A percentile compares a stretch with the other conserved stretches of the same genome.
Evolutionary conservation across 2,797 vertebrate genomes (phyloP).

Genomic region (Smutsia gigantea): DNA sequence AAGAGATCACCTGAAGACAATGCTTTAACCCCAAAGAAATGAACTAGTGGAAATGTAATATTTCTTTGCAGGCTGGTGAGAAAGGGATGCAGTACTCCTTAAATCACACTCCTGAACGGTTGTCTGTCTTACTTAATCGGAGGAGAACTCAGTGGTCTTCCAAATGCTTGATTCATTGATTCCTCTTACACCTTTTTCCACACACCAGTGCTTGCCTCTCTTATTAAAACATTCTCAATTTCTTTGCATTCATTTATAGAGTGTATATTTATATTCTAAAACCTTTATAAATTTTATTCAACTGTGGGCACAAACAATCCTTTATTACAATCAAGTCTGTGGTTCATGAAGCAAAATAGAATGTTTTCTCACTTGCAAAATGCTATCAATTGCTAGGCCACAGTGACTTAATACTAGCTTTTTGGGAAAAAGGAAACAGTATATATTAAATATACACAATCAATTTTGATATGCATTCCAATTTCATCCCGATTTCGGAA

Average conservation of each 20-base stretch:
- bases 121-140: constrained; percentile 31
- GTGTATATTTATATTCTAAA: background rate
- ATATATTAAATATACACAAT: background rate
- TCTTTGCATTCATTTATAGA: constrained; percentile 12
- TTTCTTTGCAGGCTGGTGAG: background rate
- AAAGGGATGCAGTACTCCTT: background rate
- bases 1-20: background rate
- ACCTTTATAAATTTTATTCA: constrained; percentile 24
- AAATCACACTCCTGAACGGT: background rate
- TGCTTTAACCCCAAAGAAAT: background rate
- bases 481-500: constrained; percentile 25
- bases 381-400: background rate
- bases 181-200: background rate
- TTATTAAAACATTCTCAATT: background rate
- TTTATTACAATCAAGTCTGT: background rate
- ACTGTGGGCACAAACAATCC: constrained; percentile 3
- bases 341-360: constrained; percentile 29
- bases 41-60: background rate
- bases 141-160: background rate
- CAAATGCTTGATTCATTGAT: background rate
- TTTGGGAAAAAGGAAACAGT: background rate
- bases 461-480: background rate
- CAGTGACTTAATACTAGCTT: background rate
- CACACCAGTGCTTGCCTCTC: background rate
- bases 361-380: constrained; percentile 42